A percentile compares a stretch with the other conserved stretches of the same genome.
These are phyloP conservation scores for Flexamia atlantica DNA, from an alignment of 2,888 invertebrate species.

Conservation along the genomic window DNA sequence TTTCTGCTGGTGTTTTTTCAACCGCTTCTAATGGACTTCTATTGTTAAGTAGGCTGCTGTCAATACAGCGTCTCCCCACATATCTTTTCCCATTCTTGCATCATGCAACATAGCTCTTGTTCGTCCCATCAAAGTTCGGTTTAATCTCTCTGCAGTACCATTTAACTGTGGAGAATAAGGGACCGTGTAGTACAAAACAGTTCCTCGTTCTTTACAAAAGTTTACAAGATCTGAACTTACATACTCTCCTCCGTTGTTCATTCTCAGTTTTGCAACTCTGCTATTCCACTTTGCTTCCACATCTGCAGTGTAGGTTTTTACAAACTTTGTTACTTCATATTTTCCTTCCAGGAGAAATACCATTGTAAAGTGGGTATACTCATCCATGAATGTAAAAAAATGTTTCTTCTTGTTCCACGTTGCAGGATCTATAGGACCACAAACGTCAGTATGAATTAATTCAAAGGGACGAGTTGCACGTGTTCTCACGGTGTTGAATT, in stretches of 20 bases:
- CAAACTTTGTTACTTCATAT: constrained; percentile 53
- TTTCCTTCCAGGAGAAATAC: constrained; percentile 32
- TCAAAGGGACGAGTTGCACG: constrained; percentile 58
- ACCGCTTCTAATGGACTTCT: constrained; percentile 68
- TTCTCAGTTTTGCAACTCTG: constrained; percentile 53
- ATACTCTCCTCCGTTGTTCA: constrained; percentile 67
- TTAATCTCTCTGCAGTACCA: constrained; percentile 66
- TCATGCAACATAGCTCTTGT: constrained; percentile 70
- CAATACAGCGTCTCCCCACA: constrained; percentile 72
- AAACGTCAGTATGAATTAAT: constrained; percentile 32
- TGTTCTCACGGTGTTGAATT: constrained; percentile 50
- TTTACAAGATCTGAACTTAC: constrained; percentile 59
- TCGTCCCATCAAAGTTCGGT: constrained; percentile 69
- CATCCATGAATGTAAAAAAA: constrained; percentile 60
- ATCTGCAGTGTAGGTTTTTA: constrained; percentile 56
- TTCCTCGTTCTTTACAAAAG: constrained; percentile 65
- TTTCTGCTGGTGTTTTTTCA: constrained; percentile 69
- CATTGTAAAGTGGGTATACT: constrained; percentile 60
- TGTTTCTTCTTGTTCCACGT: constrained; percentile 50
- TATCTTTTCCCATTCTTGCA: constrained; percentile 67
- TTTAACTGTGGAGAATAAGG: constrained; percentile 66
- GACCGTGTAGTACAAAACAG: constrained; percentile 64
- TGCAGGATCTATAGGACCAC: constrained; percentile 46
- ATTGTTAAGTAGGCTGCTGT: constrained; percentile 70
- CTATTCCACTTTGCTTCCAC: constrained; percentile 37